A percentile compares a stretch with the other conserved stretches of the same genome.
phyloP scores from a whole-genome alignment of 1,140 invertebrate species.

The Bombus vancouverensis region DNA sequence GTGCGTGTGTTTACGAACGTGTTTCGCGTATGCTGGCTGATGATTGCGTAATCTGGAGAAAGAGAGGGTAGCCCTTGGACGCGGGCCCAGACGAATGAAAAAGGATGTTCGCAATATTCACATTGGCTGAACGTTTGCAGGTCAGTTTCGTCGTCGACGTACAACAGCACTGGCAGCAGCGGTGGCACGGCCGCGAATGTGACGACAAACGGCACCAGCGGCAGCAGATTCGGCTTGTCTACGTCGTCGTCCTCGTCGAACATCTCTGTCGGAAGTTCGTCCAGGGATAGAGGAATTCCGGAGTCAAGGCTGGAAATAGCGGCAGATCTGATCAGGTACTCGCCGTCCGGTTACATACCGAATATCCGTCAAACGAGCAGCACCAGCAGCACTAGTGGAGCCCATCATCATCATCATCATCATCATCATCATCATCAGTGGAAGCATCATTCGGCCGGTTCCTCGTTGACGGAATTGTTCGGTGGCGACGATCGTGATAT shows the following conservation, averaged over 20 bases:
- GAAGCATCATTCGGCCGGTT: conserved; percentile 63
- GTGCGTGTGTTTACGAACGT: conserved; percentile 28
- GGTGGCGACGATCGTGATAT: conserved; percentile 69
- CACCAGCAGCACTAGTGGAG: conserved; percentile 24
- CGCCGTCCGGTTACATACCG: conserved; percentile 85
- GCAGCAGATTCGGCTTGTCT: conserved; percentile 51
- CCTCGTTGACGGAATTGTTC: conserved; percentile 63
- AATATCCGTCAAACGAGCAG: conserved; percentile 80
- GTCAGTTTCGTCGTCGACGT: conserved; percentile 74
- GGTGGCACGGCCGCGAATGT: conserved; percentile 21
- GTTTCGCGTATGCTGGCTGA: conserved; percentile 25
- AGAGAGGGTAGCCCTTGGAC: conserved; percentile 70
- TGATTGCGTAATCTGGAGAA: conserved; percentile 50
- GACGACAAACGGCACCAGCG: conserved; percentile 42
- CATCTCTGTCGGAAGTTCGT: conserved; percentile 37
- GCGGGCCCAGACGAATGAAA: conserved; percentile 63
- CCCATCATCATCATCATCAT: not conserved
- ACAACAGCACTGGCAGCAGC: conserved; percentile 50
- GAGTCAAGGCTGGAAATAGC: conserved; percentile 74
- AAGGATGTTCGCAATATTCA: conserved; percentile 59
- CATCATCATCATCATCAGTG: conserved; percentile 38
- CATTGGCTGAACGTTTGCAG: conserved; percentile 69
- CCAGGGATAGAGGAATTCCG: conserved; percentile 50
- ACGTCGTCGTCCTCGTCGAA: conserved; percentile 47
- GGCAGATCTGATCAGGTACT: conserved; percentile 85